phyloP scores from a whole-genome alignment of 2,113 vertebrate genomes.

The Ascaphus truei region DNA sequence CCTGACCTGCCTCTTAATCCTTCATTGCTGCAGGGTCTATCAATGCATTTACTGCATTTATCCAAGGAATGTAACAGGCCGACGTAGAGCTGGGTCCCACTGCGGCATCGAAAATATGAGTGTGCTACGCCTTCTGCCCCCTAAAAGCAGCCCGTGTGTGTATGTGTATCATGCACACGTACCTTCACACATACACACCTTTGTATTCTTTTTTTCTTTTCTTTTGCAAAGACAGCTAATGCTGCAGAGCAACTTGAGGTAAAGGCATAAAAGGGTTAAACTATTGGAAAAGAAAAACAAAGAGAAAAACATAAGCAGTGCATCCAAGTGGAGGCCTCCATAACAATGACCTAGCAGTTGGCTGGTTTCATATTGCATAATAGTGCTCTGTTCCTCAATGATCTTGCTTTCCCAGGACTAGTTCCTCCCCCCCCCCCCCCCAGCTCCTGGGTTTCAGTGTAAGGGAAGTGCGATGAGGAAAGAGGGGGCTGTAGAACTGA shows the following conservation, averaged over 20 bases:
- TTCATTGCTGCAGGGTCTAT: background rate
- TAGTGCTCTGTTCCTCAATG: constrained; percentile 83
- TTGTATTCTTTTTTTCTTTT: constrained; percentile 37
- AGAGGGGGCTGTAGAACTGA: constrained; percentile 51
- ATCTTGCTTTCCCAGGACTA: constrained; percentile 64
- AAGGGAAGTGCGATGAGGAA: constrained; percentile 49
- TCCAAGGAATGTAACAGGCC: background rate
- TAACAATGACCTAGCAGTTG: constrained; percentile 72
- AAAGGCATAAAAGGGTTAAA: constrained; percentile 74
- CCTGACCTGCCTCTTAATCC: background rate
- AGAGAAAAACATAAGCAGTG: constrained; percentile 46
- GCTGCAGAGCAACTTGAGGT: constrained; percentile 86
- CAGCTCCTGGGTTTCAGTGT: constrained; percentile 76
- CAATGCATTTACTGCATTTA: background rate
- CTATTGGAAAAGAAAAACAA: constrained; percentile 54
- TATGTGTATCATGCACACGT: constrained; percentile 38
- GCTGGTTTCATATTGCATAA: constrained; percentile 99
- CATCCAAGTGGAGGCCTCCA: constrained; percentile 64
- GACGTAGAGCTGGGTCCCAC: background rate
- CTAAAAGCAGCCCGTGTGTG: constrained; percentile 56
- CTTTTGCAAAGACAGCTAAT: constrained; percentile 75
- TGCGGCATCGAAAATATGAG: background rate
- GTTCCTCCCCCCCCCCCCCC: constrained; percentile 67
- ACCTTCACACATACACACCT: constrained; percentile 45
- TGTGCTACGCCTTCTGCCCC: constrained; percentile 45